Base-by-base conservation (phyloP, 2,888 invertebrate species). In the Teinopalpus imperialis region DNA sequence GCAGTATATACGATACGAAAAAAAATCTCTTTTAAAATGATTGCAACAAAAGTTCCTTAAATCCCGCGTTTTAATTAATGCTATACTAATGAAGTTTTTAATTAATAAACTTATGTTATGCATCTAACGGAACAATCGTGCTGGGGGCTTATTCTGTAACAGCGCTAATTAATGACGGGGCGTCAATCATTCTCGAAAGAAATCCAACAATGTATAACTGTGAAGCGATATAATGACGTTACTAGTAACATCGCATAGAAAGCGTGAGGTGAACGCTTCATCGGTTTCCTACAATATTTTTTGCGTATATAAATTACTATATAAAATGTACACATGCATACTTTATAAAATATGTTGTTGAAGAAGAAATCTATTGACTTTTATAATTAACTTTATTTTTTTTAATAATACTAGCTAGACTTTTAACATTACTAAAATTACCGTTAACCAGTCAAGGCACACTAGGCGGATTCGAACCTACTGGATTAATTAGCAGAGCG, bases 141-240 rank as follows among this genome's bases (percentile, higher is more conserved):
- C 24, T n/a, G 24, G 8, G 31, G 24, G 23, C 24, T 24, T 32
- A 34, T 26, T 32, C 24, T 26, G 12, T 34, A 31, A 42, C 7
- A 27, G 20, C 24, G 18, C 18, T 30, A 36, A 36, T 43, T 36
- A 36, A 43, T 43, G 24, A 30, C 14, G 36, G 30, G 12, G n/a
- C 36, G 29, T 43, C 36, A 36, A 23, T 43, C 21, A 36, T 23
- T 30, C 36, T 24, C 43, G 36, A 43, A 36, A 23, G 21, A 23
- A 34, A 34, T 34, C 8, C 34, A 34, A 35, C 37, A 39, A 39
- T 39, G 37, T 39, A 23, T 23, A 35, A 35, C 35, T 35, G 35
- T 23, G 34, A 20, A 42, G 31, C 24, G 26, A 26, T 12, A 14
- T 24, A 32, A 42, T 20, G 20, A 4, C 24, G 20, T 26, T 13